Evolutionary conservation across 2,797 vertebrate genomes (phyloP), one percentile per base, ranked within the genome.

Genomic region (Pipistrellus pipistrellus): DNA sequence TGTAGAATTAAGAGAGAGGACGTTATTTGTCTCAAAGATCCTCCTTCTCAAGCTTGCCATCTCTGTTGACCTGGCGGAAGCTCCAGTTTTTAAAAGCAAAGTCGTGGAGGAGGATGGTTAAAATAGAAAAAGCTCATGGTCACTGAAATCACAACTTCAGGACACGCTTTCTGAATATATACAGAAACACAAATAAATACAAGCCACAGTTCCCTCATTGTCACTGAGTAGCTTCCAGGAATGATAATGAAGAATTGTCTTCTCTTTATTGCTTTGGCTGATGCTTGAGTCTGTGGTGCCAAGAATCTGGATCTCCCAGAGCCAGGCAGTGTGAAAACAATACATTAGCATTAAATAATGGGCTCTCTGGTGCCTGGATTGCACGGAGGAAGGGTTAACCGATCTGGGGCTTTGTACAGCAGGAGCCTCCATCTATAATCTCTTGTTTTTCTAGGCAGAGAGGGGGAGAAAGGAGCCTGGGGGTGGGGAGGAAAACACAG

Each of bases 171-270:
- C 48, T 82, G 89, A 71, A 85, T 91, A 48, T 35, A 76, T 55
- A 80, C 51, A 92, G 73, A 92, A 92, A 86, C 66, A 88, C n/a
- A 72, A 94, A 77, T 32, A 94, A 85, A 83, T 48, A 68, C 35
- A 84, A 91, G 87, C 55, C 87, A 76, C 84, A 80, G 46, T 71
- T 73, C 68, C 32, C 57, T 1, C 1, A 51, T 69, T 8, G 71
- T 68, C 90, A 72, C n/a, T 15, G 76, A 93, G 77, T 82, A 91
- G 91, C 90, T 98, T 97, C 96, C 97, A 97, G 95, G 91, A 84
- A 86, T 75, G 95, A 95, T 97, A 97, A 97, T 95, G 93, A 98
- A 97, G 96, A 97, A 97, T 95, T 96, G 69, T 96, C 93, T 97
- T 84, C 91, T 95, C 95, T 97, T 96, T 97, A 97, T 95, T 48